Conservation (phyloP, 1,140 invertebrate genomes). For the Nixonia krombeini region DNA sequence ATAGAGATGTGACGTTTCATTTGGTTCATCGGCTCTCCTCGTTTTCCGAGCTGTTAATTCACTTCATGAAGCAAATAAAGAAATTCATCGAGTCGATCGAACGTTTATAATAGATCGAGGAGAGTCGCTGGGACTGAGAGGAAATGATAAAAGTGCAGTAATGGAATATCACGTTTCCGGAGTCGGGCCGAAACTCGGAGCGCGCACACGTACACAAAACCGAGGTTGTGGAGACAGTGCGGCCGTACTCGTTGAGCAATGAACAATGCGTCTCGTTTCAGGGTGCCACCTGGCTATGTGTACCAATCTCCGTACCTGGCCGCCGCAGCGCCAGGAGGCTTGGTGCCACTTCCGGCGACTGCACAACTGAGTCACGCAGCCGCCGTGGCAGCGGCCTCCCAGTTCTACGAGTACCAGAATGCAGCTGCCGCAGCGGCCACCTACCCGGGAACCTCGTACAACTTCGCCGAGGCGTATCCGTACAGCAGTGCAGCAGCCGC, state of each 20-base stretch:
- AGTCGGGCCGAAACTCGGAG: no score
- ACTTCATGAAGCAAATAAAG: no score
- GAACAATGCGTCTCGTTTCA: slow-evolving; percentile 66
- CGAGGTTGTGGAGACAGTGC: slow-evolving; percentile 32
- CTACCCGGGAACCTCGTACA: slow-evolving; percentile 80
- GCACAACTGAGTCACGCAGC: slow-evolving; percentile 79
- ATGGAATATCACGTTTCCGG: no score
- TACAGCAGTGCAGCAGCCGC: slow-evolving; percentile 76
- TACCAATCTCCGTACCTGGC: slow-evolving; percentile 80
- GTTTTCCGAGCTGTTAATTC: no score
- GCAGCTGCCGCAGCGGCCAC: slow-evolving; percentile 78
- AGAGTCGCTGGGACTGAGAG: no score
- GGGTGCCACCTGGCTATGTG: slow-evolving; percentile 82
- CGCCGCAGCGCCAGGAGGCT: slow-evolving; percentile 74
- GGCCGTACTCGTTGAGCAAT: slow-evolving; percentile 13
- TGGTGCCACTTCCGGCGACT: slow-evolving; percentile 76
- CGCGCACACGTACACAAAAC: no score
- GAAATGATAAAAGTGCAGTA: no score
- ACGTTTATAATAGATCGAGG: no score
- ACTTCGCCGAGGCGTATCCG: slow-evolving; percentile 80
- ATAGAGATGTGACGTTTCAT: no score
- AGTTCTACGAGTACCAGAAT: slow-evolving; percentile 82
- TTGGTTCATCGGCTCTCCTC: no score
- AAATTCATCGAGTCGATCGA: no score
- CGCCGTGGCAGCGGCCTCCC: slow-evolving; percentile 79